These are phyloP conservation scores for Tupiocoris notatus DNA, from an alignment of 2,888 invertebrate species.

Conservation along the genomic window DNA sequence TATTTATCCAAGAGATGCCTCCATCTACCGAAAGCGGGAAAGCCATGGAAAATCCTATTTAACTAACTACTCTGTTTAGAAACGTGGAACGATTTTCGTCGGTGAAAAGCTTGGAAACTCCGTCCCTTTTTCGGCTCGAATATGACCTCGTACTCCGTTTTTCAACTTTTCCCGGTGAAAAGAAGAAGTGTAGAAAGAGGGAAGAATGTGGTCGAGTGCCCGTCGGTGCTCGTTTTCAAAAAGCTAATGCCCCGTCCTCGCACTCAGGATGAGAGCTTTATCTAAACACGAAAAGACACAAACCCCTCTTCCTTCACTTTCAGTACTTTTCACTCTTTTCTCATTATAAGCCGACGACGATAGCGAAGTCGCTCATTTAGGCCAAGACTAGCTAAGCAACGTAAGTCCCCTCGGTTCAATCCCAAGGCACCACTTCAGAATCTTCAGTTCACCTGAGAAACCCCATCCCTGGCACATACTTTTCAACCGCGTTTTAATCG, in stretches of 20 bases:
- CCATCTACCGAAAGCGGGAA: not conserved
- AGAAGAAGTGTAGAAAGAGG: not conserved
- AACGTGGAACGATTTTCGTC: conserved; percentile 9
- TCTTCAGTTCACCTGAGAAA: not conserved
- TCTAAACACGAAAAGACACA: conserved; percentile 14
- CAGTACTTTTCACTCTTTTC: conserved; percentile 24
- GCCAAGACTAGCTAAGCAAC: not conserved
- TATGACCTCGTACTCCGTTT: not conserved
- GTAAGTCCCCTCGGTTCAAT: conserved; percentile 15
- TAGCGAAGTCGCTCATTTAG: conserved; percentile 34
- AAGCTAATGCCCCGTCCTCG: conserved; percentile 26
- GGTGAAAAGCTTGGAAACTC: not conserved
- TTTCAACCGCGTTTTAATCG: conserved; percentile 13
- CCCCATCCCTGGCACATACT: not conserved
- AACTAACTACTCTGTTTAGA: conserved; percentile 17
- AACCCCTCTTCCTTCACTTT: not conserved
- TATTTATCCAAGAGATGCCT: conserved; percentile 26
- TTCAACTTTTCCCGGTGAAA: not conserved
- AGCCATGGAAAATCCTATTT: conserved; percentile 7
- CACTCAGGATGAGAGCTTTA: conserved; percentile 23
- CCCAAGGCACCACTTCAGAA: conserved; percentile 10
- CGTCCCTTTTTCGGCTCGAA: not conserved
- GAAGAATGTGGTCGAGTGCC: not conserved
- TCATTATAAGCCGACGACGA: conserved; percentile 37
- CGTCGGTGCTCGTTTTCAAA: not conserved